Percentiles rank a stretch among this genome's conserved stretches.
Evolutionary conservation across 2,113 vertebrate species (phyloP).

Genomic region (Apodemus speciosus): DNA sequence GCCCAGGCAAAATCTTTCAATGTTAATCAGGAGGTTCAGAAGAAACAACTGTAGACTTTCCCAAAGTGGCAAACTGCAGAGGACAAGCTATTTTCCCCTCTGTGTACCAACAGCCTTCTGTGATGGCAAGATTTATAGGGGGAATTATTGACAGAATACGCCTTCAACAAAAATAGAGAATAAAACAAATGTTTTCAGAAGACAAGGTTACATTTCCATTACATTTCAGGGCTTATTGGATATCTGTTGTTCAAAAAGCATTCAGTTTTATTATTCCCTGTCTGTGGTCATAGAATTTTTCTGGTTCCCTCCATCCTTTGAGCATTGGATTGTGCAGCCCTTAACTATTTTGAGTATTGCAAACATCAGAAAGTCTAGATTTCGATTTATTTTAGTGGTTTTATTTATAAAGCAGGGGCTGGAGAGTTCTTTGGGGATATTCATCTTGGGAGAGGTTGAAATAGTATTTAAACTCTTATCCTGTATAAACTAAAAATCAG

Average conservation of each 20-base stretch:
- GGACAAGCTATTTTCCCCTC: neutral
- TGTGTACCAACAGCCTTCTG: neutral
- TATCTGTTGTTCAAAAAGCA: neutral
- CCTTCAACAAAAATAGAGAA: slow-evolving; percentile 40
- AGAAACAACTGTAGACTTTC: neutral
- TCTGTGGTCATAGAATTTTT: neutral
- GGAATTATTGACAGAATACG: neutral
- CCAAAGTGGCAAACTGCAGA: neutral
- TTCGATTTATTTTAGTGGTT: slow-evolving; percentile 36
- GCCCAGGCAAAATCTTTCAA: neutral
- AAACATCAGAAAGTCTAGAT: slow-evolving; percentile 7
- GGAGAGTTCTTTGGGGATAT: neutral
- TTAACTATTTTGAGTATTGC: neutral
- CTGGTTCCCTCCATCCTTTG: neutral
- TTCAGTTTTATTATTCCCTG: neutral
- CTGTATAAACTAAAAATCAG: neutral
- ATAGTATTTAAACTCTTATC: neutral
- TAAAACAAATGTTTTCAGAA: slow-evolving; percentile 46
- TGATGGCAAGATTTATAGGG: neutral
- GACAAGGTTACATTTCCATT: slow-evolving; percentile 31
- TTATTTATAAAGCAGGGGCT: slow-evolving; percentile 13
- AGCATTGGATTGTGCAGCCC: neutral
- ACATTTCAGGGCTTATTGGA: neutral
- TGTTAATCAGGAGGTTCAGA: slow-evolving; percentile 18
- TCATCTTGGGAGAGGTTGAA: slow-evolving; percentile 10